phyloP scores from a whole-genome alignment of 2,888 invertebrate genomes.

The Tryphoninae sp. region DNA sequence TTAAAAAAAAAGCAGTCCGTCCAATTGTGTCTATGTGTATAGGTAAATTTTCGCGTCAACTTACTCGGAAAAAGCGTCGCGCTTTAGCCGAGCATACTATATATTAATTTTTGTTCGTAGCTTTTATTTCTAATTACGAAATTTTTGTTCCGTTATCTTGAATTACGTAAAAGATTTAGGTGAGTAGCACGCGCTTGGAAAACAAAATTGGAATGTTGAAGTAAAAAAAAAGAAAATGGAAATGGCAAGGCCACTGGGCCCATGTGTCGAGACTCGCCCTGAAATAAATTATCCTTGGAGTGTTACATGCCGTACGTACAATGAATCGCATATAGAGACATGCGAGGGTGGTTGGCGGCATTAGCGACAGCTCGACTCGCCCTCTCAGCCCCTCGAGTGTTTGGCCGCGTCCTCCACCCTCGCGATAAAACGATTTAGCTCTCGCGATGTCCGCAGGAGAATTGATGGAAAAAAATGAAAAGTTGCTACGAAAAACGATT shows the following conservation, averaged over 20 bases:
- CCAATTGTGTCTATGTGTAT: constrained; percentile 43
- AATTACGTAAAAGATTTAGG: constrained; percentile 30
- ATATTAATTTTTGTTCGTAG: constrained; percentile 42
- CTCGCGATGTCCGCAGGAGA: constrained; percentile 33
- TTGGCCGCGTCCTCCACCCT: constrained; percentile 43
- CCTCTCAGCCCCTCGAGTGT: constrained; percentile 42
- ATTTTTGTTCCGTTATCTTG: constrained; percentile 8
- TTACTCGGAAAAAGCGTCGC: constrained; percentile 10
- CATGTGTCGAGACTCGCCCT: constrained; percentile 33
- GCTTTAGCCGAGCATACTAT: constrained; percentile 16
- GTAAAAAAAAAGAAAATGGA: constrained; percentile 30
- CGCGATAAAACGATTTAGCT: constrained; percentile 39
- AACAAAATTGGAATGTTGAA: constrained; percentile 14
- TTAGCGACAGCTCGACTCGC: constrained; percentile 21
- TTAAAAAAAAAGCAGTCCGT: not conserved
- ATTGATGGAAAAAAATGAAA: constrained; percentile 31
- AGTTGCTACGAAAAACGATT: not conserved
- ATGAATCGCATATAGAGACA: constrained; percentile 27
- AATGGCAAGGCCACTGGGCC: constrained; percentile 14
- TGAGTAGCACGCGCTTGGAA: constrained; percentile 31
- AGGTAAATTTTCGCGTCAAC: constrained; percentile 13
- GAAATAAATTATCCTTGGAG: constrained; percentile 34
- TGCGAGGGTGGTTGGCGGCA: constrained; percentile 50
- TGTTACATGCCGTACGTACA: constrained; percentile 6
- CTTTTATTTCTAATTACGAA: constrained; percentile 6